Base-by-base conservation (phyloP, 2,888 invertebrate species). In the Merodon equestris region DNA sequence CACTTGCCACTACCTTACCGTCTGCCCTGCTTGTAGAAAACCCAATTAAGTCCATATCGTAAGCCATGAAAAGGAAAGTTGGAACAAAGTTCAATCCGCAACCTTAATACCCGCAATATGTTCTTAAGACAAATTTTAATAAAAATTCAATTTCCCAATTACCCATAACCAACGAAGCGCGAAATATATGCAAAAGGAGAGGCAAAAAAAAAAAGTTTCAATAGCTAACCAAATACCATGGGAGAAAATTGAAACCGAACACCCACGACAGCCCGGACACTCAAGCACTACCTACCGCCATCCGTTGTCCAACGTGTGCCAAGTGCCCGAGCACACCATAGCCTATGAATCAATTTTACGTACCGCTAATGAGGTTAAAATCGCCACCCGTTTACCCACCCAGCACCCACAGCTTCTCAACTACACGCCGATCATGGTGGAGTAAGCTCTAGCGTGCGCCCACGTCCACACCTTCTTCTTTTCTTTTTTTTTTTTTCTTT, bases 281-380 rank as follows among this genome's bases (percentile, higher is more conserved):
- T 44, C 47, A 57, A 13, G 56, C 56, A 34, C 54, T 42, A 10
- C 34, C 15, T 9, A 58, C 18, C 19, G n/a, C 17, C 56, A 56
- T 14, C 40, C 40, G n/a, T 10, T n/a, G 12, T n/a, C 40, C 10
- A 40, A 1, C 40, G 40, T 40, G 9, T 40, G n/a, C 40, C 40
- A 50, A 10, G 44, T 51, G 13, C 36, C 36, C 17, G n/a, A 48
- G 14, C 40, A 40, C 42, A 53, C 18, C 60, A 51, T 47, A 70
- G 38, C 40, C 58, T 44, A 68, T 74, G 68, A 79, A 74, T 79
- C 73, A 68, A 70, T 74, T 74, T 77, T 74, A 61, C n/a, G 44
- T 40, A 56, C 64, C 64, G 54, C 79, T 79, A 79, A 79, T 79
- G 79, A 79, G 79, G 79, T 79, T 79, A 79, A 68, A 74, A 79